Evolutionary conservation across 1,140 invertebrate species (phyloP), one percentile per base, ranked within the genome.

Genomic region (Cyclargus thomasi): DNA sequence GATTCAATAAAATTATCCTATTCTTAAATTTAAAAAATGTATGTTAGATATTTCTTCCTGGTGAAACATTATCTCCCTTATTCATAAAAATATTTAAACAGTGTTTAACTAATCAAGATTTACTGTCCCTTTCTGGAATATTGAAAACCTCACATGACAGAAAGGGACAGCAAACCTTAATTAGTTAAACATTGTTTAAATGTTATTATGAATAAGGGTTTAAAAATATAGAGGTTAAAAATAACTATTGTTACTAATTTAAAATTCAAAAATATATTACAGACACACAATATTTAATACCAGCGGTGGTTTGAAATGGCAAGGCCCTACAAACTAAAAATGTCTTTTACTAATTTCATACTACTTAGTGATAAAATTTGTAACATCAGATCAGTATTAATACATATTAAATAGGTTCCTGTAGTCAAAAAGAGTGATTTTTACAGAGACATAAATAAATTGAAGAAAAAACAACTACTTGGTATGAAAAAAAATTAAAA

Each of bases 281-380:
- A 14, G 39, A 47, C 18, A 5, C 55, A 59, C 20, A 59, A 21
- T 21, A 59, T 20, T 20, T 59, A 11, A 55, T 59, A 21, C 11
- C 18, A 20, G 20, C 55, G 55, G 55, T 59, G 55, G 55, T 59
- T 20, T 59, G 10, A 59, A 18, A 0, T 59, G 55, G 55, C 55
- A 59, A 59, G 55, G 18, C 18, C 55, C 17, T 59, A 59, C 10
- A 21, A 59, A 59, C 10, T 59, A 47, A 47, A 47, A 39, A 47
- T 1, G 4, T 29, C 5, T 29, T 29, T 29, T 8, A 7, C 5
- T 29, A 47, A 47, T 47, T 1, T 47, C 14, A 47, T 47, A 8
- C 39, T 16, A 47, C 39, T 47, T 47, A 47, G 14, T 14, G 11
- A 8, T 47, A 47, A 47, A 47, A 47, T 47, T 47, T 47, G 39